These are phyloP conservation scores for Piscicola geometra DNA, from an alignment of 2,888 invertebrate species.

Conservation along the genomic window DNA sequence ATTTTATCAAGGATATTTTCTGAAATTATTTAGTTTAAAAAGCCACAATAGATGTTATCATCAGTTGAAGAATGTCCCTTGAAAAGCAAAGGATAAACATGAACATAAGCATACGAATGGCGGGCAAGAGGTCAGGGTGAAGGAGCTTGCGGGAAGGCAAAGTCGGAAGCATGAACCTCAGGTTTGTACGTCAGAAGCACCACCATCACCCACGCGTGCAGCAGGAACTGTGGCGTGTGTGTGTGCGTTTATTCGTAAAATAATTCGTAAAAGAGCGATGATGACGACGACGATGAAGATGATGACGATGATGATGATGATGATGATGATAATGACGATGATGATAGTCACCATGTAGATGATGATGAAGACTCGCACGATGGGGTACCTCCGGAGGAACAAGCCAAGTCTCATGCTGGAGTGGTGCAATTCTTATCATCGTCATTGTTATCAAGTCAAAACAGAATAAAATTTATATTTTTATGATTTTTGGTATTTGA, in stretches of 20 bases:
- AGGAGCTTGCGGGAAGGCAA: slow-evolving; percentile 12
- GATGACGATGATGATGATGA: too few relatives aligned
- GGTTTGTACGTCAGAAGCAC: slow-evolving; percentile 72
- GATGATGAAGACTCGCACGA: slow-evolving; percentile 75
- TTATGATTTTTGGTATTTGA: not conserved
- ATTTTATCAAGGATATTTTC: too few relatives aligned
- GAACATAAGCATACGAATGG: too few relatives aligned
- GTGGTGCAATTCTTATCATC: not conserved
- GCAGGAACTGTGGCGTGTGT: slow-evolving; percentile 61
- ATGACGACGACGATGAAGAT: too few relatives aligned
- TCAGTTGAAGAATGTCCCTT: too few relatives aligned
- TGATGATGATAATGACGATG: too few relatives aligned
- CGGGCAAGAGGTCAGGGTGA: not conserved
- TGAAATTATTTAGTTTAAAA: too few relatives aligned
- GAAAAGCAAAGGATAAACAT: too few relatives aligned
- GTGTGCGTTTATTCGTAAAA: too few relatives aligned
- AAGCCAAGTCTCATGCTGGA: slow-evolving; percentile 69
- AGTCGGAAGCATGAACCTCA: slow-evolving; percentile 57
- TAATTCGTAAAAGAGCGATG: too few relatives aligned
- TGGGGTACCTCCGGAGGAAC: slow-evolving; percentile 74
- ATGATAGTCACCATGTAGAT: slow-evolving; percentile 66
- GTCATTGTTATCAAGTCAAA: not conserved
- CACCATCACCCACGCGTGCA: slow-evolving; percentile 77
- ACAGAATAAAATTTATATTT: not conserved
- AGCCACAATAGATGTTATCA: too few relatives aligned